phyloP scores from a whole-genome alignment of 2,888 invertebrate genomes.

The Protonemura montana region DNA sequence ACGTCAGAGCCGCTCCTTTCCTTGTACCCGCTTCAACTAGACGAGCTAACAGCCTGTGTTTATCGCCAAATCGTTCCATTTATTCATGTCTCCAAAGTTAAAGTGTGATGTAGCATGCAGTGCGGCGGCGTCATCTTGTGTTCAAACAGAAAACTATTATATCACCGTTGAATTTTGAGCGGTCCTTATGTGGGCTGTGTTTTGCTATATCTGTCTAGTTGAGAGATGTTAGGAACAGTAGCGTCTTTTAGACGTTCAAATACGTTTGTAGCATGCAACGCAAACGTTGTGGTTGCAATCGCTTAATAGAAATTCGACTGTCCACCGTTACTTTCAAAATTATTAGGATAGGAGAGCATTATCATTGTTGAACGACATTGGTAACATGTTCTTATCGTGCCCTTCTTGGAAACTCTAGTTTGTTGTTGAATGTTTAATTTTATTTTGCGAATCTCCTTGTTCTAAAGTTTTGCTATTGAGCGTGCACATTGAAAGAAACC shows the following conservation, averaged over 20 bases:
- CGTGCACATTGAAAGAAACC: no score
- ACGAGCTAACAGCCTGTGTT: neutral
- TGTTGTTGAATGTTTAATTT: no score
- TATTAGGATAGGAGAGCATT: no score
- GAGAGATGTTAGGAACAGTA: neutral
- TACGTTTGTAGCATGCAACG: neutral
- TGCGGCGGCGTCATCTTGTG: neutral
- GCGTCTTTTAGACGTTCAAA: neutral
- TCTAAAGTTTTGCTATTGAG: no score
- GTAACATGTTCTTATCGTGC: no score
- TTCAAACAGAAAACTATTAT: neutral
- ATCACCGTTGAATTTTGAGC: neutral
- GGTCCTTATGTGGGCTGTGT: neutral
- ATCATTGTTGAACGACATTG: no score
- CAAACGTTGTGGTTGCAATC: neutral
- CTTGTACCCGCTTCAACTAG: neutral
- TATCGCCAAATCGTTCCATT: constrained; percentile 5
- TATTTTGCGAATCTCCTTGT: no score
- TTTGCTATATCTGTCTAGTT: neutral
- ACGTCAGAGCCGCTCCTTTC: neutral
- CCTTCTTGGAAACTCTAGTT: no score
- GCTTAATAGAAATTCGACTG: no score
- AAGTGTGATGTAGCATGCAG: neutral
- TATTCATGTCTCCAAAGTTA: constrained; percentile 7
- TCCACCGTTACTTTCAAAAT: no score